Evolutionary conservation across 2,888 invertebrate species (phyloP).

Genomic region (Carabus problematicus): DNA sequence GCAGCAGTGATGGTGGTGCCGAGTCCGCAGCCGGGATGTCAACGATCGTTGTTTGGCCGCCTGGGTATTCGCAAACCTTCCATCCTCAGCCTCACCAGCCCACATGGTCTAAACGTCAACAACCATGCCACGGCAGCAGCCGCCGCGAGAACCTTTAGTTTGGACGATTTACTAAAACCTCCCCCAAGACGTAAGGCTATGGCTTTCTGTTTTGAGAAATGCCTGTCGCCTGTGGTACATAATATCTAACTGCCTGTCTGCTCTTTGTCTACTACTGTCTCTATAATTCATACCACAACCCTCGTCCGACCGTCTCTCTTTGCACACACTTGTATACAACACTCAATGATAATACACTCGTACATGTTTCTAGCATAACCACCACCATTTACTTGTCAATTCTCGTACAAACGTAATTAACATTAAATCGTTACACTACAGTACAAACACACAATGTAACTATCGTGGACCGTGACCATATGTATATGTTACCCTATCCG

Average conservation of each 20-base stretch:
- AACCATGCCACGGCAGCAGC: constrained; percentile 62
- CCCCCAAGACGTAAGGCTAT: constrained; percentile 79
- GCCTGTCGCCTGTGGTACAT: constrained; percentile 42
- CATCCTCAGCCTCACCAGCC: constrained; percentile 80
- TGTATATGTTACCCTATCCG: constrained; percentile 3
- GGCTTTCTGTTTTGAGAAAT: constrained; percentile 44
- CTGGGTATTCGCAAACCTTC: constrained; percentile 89
- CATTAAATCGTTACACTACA: no score
- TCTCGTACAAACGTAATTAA: background rate
- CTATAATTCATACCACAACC: constrained; percentile 24
- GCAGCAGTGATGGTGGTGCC: constrained; percentile 58
- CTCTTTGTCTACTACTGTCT: constrained; percentile 16
- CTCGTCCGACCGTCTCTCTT: constrained; percentile 25
- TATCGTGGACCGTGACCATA: background rate
- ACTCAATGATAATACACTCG: no score
- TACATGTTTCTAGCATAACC: no score
- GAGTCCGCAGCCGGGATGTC: constrained; percentile 63
- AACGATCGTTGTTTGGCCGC: constrained; percentile 79
- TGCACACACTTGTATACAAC: constrained; percentile 46
- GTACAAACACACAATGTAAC: no score
- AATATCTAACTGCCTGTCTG: constrained; percentile 33
- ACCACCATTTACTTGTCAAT: no score
- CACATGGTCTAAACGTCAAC: constrained; percentile 60
- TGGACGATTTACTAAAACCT: constrained; percentile 87
- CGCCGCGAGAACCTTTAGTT: constrained; percentile 83